Conservation (phyloP, 92 coral and sea anemone species). For the Zoanthus sociatus region DNA sequence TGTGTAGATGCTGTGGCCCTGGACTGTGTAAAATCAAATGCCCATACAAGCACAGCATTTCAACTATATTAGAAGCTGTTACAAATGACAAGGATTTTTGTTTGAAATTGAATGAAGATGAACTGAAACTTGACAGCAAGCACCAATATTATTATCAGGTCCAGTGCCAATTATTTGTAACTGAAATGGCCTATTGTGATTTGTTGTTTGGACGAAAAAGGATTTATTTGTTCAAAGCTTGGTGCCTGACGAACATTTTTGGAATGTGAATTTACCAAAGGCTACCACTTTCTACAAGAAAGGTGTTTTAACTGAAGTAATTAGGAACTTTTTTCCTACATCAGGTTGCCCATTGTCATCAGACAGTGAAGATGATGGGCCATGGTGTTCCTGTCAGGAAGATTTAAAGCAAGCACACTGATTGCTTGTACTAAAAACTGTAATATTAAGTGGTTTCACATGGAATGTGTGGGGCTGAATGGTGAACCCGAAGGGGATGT, state of each 20-base stretch:
- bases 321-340: slow-evolving; percentile 46
- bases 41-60: slow-evolving; percentile 49
- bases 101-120: slow-evolving; percentile 13
- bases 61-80: background rate
- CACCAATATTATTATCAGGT: slow-evolving; percentile 57
- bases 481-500: slow-evolving; percentile 40
- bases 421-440: slow-evolving; percentile 65
- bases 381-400: slow-evolving; percentile 65
- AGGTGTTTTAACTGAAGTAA: slow-evolving; percentile 59
- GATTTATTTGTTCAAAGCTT: slow-evolving; percentile 49
- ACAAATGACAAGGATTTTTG: slow-evolving; percentile 14
- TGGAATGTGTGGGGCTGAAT: slow-evolving; percentile 44
- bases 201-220: slow-evolving; percentile 61
- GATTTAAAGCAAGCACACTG: slow-evolving; percentile 45
- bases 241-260: slow-evolving; percentile 53
- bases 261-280: slow-evolving; percentile 24
- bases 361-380: slow-evolving; percentile 43
- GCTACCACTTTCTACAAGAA: slow-evolving; percentile 39
- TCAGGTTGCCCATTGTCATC: background rate
- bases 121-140: slow-evolving; percentile 6
- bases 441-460: slow-evolving; percentile 58
- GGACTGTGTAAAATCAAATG: slow-evolving; percentile 64
- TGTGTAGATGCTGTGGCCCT: slow-evolving; percentile 52
- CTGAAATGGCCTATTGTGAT: slow-evolving; percentile 56
- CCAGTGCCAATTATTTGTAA: slow-evolving; percentile 62